A percentile compares a stretch with the other conserved stretches of the same genome.
Evolutionary conservation across 2,113 vertebrate genomes (phyloP).

Genomic region (Cacatua alba): DNA sequence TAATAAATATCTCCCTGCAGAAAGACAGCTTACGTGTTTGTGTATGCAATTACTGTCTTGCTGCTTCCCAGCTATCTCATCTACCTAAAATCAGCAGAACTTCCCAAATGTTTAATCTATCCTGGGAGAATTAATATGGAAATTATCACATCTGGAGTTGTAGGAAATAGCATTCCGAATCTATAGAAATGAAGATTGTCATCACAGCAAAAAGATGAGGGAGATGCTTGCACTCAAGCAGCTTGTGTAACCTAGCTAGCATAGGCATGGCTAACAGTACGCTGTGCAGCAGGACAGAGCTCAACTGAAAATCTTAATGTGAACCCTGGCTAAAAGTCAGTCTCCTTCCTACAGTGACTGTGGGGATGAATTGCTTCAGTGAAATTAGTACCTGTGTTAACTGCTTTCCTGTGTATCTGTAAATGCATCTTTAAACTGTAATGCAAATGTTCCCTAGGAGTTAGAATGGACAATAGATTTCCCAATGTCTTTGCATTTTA

Average conservation of each 20-base stretch:
- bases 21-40: background rate
- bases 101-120: background rate
- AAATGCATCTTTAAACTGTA: background rate
- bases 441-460: background rate
- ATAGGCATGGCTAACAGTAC: accelerated
- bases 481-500: background rate
- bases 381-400: background rate
- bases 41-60: background rate
- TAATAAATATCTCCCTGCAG: background rate
- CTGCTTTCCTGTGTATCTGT: background rate
- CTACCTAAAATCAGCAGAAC: background rate
- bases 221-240: background rate
- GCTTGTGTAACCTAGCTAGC: background rate
- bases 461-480: background rate
- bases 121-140: background rate
- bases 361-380: background rate
- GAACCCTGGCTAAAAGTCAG: background rate
- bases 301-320: background rate
- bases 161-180: background rate
- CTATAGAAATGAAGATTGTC: background rate
- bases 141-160: background rate
- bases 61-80: background rate
- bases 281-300: background rate
- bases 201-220: background rate
- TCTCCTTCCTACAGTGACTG: background rate